Percentiles rank a stretch among this genome's conserved stretches.
phyloP scores from a whole-genome alignment of 2,113 vertebrate genomes.

The Acrocephalus arundinaceus region DNA sequence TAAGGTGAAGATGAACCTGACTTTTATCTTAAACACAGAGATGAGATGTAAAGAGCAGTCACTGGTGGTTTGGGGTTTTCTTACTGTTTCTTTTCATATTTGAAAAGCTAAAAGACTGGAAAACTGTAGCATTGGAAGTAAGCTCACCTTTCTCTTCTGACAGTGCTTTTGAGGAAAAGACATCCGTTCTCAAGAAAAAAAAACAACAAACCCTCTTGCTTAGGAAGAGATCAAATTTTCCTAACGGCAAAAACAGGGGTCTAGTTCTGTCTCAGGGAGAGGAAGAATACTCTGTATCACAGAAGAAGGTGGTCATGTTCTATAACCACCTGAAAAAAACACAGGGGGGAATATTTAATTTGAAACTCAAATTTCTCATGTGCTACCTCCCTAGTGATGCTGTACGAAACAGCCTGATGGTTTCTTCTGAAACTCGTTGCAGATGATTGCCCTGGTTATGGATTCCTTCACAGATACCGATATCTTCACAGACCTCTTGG shows the following conservation, averaged over 20 bases:
- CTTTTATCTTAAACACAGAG: neutral
- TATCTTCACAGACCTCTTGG: slow-evolving; percentile 91
- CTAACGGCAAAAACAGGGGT: neutral
- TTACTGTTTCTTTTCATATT: neutral
- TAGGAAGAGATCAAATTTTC: neutral
- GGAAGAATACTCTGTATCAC: neutral
- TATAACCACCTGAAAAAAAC: neutral
- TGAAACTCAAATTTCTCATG: neutral
- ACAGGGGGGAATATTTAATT: neutral
- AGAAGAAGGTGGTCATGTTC: neutral
- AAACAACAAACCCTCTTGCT: neutral
- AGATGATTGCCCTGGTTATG: slow-evolving; percentile 96
- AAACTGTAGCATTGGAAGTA: neutral
- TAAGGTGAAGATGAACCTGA: neutral
- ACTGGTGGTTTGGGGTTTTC: accelerated
- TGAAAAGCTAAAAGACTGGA: neutral
- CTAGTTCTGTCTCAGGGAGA: neutral
- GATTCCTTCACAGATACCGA: slow-evolving; percentile 94
- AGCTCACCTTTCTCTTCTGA: neutral
- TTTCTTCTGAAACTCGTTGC: neutral
- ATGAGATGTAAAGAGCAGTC: neutral
- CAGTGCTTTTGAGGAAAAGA: neutral
- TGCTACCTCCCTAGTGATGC: neutral
- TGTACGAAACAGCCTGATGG: neutral
- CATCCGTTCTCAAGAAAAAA: neutral